Evolutionary conservation across 1,140 invertebrate genomes (phyloP), one percentile per base, ranked within the genome.

Genomic region (Agrilus planipennis): DNA sequence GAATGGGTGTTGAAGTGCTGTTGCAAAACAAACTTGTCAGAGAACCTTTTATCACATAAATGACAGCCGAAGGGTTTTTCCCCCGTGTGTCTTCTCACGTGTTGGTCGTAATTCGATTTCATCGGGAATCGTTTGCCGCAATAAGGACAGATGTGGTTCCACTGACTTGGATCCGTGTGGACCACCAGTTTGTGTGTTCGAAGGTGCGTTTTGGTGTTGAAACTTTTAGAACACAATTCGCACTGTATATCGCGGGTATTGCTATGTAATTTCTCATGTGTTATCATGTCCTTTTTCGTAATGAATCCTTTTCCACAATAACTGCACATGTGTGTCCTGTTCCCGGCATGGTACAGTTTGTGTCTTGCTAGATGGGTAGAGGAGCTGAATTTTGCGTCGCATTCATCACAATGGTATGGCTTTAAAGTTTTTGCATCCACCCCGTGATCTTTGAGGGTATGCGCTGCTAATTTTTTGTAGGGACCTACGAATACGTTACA

Each of bases 41-140:
- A 40, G 39, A 89, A 89, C 12, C 73, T 63, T 56, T 88, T 88
- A 4, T 69, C 69, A 51, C 85, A 89, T 3, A 76, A 67, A 4
- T 68, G 63, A 54, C 84, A 89, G 1, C 67, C 63, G 55, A 85
- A 86, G 1, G 79, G 73, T 39, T 86, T 86, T 16, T 65, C 63
- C 4, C 76, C 69, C 1, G 66, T 62, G 50, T 88, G 84, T 17
- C 80, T 79, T 25, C 77, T 75, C 68, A 89, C 76, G 53, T 93
- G 90, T 22, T 53, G 45, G 23, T 51, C 49, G 17, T 37, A 52
- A 29, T 49, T 47, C 2, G 46, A 47, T 37, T 54, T 57, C 18
- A 53, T 25, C 0, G 54, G 50, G 39, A 57, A 57, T 28, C 45
- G 41, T 18, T 50, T 49, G 7, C 11, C 32, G 37, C 54, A 57